These are phyloP conservation scores for Plagiodera versicolora DNA, from an alignment of 2,888 invertebrate species.

Conservation along the genomic window DNA sequence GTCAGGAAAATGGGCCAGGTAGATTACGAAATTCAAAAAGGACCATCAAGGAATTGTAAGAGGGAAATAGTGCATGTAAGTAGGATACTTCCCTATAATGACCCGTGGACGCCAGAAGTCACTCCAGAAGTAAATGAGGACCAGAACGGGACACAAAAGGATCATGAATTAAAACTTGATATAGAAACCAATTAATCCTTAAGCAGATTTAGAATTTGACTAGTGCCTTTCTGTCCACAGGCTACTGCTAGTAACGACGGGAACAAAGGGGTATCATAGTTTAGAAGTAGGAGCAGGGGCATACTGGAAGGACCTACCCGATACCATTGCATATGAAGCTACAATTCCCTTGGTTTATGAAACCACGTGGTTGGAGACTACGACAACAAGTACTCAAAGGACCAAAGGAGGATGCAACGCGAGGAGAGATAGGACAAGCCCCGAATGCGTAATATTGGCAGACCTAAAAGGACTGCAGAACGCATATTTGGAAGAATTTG, in stretches of 20 bases:
- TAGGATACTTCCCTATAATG: too few relatives aligned
- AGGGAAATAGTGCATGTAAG: too few relatives aligned
- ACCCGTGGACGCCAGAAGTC: too few relatives aligned
- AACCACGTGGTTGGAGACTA: constrained; percentile 12
- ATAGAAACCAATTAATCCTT: neutral
- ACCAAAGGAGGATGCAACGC: neutral
- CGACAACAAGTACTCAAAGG: too few relatives aligned
- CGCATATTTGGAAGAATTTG: neutral
- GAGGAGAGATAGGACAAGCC: neutral
- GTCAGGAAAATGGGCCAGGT: constrained; percentile 27
- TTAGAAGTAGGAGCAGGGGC: constrained; percentile 21
- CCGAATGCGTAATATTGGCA: neutral
- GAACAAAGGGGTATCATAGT: too few relatives aligned
- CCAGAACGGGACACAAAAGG: too few relatives aligned
- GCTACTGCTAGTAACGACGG: neutral
- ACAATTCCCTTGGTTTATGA: constrained; percentile 22
- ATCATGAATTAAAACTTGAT: too few relatives aligned
- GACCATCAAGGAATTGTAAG: too few relatives aligned
- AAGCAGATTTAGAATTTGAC: too few relatives aligned
- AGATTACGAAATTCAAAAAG: too few relatives aligned
- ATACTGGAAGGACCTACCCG: constrained; percentile 25
- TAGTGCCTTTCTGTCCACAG: too few relatives aligned
- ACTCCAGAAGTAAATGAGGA: constrained; percentile 18
- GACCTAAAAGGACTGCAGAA: neutral
- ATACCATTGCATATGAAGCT: constrained; percentile 25